A percentile compares a stretch with the other conserved stretches of the same genome.
Conservation (phyloP, 2,888 invertebrate genomes). For the Microctonus brassicae region DNA sequence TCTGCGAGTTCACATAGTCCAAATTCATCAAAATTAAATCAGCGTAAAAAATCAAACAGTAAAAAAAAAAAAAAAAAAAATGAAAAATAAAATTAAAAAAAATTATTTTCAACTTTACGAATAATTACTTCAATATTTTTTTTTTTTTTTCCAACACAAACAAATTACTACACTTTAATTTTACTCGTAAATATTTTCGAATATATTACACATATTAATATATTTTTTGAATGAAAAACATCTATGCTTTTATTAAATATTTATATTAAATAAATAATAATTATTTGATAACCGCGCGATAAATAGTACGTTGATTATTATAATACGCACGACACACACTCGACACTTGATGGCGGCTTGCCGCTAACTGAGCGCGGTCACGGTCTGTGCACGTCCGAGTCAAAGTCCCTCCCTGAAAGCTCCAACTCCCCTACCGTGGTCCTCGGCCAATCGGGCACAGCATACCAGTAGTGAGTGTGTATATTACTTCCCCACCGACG, state of each 20-base stretch:
- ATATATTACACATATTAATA: too few species aligned
- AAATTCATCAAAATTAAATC: background rate
- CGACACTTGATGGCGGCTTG: constrained; percentile 61
- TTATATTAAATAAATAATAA: too few species aligned
- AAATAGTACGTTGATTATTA: constrained; percentile 6
- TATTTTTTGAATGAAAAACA: background rate
- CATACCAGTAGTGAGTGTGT: constrained; percentile 54
- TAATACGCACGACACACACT: constrained; percentile 36
- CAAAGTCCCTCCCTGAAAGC: constrained; percentile 50
- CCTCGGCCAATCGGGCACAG: constrained; percentile 46
- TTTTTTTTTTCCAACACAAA: background rate
- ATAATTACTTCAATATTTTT: background rate
- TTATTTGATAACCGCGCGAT: constrained; percentile 9
- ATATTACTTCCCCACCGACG: constrained; percentile 45
- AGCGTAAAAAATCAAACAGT: background rate
- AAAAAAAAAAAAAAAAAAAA: background rate
- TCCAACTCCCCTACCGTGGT: constrained; percentile 40
- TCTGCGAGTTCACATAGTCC: background rate
- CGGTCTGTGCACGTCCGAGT: constrained; percentile 54
- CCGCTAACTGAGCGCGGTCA: constrained; percentile 65
- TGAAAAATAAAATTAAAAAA: background rate
- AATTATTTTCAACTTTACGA: background rate
- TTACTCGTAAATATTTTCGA: too few species aligned
- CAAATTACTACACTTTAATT: background rate
- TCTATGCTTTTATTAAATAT: too few species aligned